Base-by-base conservation (phyloP, 2,888 invertebrate genomes). In the Dicranocentrus wangi region DNA sequence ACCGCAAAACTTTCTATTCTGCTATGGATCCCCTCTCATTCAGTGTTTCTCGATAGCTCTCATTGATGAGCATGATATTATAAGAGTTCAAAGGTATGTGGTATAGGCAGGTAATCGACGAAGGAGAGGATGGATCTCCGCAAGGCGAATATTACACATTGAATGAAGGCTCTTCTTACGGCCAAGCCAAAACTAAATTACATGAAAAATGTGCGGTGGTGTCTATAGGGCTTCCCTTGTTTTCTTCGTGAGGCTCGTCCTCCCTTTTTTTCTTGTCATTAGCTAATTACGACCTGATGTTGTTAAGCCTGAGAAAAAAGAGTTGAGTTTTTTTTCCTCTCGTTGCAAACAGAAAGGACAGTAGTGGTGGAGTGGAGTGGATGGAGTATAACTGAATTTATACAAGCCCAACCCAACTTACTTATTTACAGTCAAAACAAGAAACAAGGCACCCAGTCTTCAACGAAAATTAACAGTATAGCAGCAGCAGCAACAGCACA, bases 341-440 rank as follows among this genome's bases (percentile, higher is more conserved):
- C n/a, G n/a, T 25, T 23, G 55, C 55, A 21, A 51, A 51, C 21
- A 55, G n/a, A 19, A 53, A 47, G 27, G 27, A 51, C 17, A 28
- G 1, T 28, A 21, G 19, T 21, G 63, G n/a, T n/a, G n/a, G n/a
- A 63, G 47, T 25, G 42, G 8, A 25, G 13, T 25, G 47, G 5
- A 25, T n/a, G 27, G 47, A 28, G 42, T 27, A 66, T 51, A 43
- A 42, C 27, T 51, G 10, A 27, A 69, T 55, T 69, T 69, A 69
- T 39, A 13, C 19, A 13, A 55, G 55, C 32, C 53, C 53, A 69
- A 32, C 69, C 69, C 69, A 69, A n/a, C 69, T 53, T 32, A 53
- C 39, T 65, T 43, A 32, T 66, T 51, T 7, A 55, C 21, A 55
- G 25, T 23, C 55, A 55, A 55, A 55, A 23, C 25, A 55, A 55